Base-by-base conservation (phyloP, 2,113 vertebrate genomes). In the Ancistrus triradiatus region DNA sequence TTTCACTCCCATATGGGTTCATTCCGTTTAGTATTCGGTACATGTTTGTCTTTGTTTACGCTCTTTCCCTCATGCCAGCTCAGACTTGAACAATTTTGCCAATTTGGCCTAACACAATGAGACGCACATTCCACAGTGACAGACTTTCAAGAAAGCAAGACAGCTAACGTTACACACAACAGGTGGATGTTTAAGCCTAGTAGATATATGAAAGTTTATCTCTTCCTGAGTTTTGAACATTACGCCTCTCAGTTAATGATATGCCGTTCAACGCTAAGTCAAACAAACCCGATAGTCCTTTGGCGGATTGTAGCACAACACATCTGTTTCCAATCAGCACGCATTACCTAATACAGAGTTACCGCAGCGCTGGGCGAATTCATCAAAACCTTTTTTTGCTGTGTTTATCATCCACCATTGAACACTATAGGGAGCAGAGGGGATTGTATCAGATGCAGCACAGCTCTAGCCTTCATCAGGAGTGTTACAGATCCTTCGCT, bases 391-490 rank as follows among this genome's bases (percentile, higher is more conserved):
- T 74, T 77, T 69, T 77, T 69, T 68, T 61, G 49, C 57, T 47
- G 43, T 50, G 57, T 65, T 74, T 63, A 63, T 56, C 50, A 50
- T 59, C 18, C 22, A 7, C 50, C 71, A 66, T 71, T 48, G 49
- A 13, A n/a, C 47, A 53, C 58, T 59, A 9, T 17, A 13, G 17
- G 28, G 65, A 58, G 43, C 59, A 49, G 44, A 7, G 78, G 72
- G 74, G 63, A 69, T 53, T 61, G 42, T 51, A 60, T 66, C 51
- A 60, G 40, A 75, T 52, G 59, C 72, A 48, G 69, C 73, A 71
- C 66, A 62, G 17, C 68, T 78, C 68, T 68, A 74, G 72, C 74
- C 66, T 63, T 79, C 82, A 83, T 77, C 68, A 80, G 67, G n/a
- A 28, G 65, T 70, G 76, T 77, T 78, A 74, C 69, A 67, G 73